A percentile compares a stretch with the other conserved stretches of the same genome.
Conservation (phyloP, 2,888 invertebrate species). For the Leptinotarsa haldemani region DNA sequence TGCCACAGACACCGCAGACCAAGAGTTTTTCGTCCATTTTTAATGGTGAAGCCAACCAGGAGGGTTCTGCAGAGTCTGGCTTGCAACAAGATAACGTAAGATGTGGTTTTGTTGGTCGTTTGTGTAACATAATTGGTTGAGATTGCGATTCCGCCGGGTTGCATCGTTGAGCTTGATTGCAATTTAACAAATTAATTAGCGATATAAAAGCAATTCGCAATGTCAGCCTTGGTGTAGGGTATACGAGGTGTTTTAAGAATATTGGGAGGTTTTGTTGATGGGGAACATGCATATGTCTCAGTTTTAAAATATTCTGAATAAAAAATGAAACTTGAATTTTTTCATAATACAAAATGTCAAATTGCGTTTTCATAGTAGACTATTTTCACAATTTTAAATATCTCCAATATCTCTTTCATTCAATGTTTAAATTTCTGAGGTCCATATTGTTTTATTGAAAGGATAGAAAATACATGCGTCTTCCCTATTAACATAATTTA, state of each 20-base stretch:
- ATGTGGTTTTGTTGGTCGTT: slow-evolving; percentile 24
- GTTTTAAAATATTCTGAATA: no score
- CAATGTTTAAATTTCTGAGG: no score
- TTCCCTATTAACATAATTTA: no score
- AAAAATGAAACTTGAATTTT: no score
- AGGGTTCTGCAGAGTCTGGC: slow-evolving; percentile 59
- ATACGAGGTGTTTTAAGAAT: not conserved
- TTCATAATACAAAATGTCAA: no score
- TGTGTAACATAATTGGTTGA: slow-evolving; percentile 18
- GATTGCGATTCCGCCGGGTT: slow-evolving; percentile 15
- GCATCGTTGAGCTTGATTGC: slow-evolving; percentile 8
- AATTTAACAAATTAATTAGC: slow-evolving; percentile 4
- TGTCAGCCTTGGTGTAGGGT: slow-evolving; percentile 1
- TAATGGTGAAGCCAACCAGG: slow-evolving; percentile 62
- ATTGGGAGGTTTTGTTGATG: no score
- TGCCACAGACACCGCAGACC: slow-evolving; percentile 71
- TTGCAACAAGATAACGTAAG: slow-evolving; percentile 65
- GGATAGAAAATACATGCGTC: no score
- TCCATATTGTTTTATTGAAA: no score
- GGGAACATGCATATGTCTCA: no score
- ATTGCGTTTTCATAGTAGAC: no score
- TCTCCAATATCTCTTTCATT: no score
- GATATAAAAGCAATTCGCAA: slow-evolving; percentile 5
- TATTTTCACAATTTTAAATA: no score
- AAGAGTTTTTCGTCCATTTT: slow-evolving; percentile 63